These are phyloP conservation scores for Cataglyphis cursor DNA, from an alignment of 2,888 invertebrate genomes.

Conservation along the genomic window DNA sequence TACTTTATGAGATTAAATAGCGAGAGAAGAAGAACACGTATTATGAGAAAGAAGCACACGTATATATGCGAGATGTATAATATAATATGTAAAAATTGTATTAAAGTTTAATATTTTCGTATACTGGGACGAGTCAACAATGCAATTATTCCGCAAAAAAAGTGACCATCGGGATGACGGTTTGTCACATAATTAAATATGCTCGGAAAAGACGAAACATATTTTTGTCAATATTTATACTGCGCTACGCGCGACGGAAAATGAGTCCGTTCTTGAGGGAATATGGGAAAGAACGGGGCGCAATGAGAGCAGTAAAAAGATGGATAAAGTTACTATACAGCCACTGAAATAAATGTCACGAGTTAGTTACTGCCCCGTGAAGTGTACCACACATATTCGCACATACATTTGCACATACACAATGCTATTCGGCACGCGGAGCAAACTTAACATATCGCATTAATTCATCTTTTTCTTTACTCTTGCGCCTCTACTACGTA, in stretches of 20 bases:
- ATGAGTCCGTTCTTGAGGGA: conserved; percentile 59
- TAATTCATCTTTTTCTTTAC: conserved; percentile 70
- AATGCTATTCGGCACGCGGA: conserved; percentile 62
- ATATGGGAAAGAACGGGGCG: conserved; percentile 50
- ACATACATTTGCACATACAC: neutral
- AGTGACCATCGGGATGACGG: conserved; percentile 43
- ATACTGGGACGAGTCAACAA: conserved; percentile 22
- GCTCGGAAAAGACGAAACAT: conserved; percentile 49
- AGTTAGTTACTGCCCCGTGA: conserved; percentile 75
- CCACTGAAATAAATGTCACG: conserved; percentile 75
- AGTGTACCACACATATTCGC: conserved; percentile 57
- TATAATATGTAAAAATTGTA: conserved; percentile 36
- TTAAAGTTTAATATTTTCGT: conserved; percentile 49
- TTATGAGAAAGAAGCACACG: neutral
- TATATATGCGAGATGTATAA: neutral
- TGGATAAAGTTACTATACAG: conserved; percentile 70
- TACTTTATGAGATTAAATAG: conserved; percentile 37
- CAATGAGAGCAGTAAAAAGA: conserved; percentile 67
- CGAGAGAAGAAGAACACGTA: neutral
- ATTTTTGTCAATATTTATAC: conserved; percentile 69
- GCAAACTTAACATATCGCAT: conserved; percentile 70
- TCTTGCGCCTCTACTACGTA: conserved; percentile 56
- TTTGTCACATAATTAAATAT: conserved; percentile 56
- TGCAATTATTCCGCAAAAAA: conserved; percentile 47
- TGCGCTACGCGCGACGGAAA: conserved; percentile 52